Conservation (phyloP, 2,113 vertebrate genomes). For the Thymallus thymallus region DNA sequence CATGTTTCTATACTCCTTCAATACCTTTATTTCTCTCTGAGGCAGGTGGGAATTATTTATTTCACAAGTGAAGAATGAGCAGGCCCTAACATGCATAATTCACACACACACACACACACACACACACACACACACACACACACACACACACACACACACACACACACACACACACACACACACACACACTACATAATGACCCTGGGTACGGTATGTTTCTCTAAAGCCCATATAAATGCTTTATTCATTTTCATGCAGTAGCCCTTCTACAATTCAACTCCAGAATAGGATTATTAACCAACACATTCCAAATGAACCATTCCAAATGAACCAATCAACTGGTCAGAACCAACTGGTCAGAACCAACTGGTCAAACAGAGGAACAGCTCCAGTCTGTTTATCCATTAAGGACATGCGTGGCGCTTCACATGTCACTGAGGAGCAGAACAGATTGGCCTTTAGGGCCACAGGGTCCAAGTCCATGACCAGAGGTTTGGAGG, state of each 20-base stretch:
- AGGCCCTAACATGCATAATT: constrained; percentile 48
- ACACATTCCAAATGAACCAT: too few species aligned
- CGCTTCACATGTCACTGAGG: constrained; percentile 29
- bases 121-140: too few species aligned
- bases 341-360: constrained; percentile 28
- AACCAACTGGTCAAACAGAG: constrained; percentile 53
- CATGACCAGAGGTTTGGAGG: constrained; percentile 63
- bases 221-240: not conserved
- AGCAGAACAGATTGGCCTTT: constrained; percentile 68
- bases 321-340: constrained; percentile 7
- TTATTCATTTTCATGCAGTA: not conserved
- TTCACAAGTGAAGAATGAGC: constrained; percentile 67
- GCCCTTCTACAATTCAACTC: not conserved
- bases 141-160: too few species aligned
- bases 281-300: too few species aligned
- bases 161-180: too few species aligned
- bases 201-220: not conserved
- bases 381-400: constrained; percentile 40
- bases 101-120: too few species aligned
- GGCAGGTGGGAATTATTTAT: constrained; percentile 53
- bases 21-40: constrained; percentile 14
- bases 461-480: constrained; percentile 64
- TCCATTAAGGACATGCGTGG: constrained; percentile 61
- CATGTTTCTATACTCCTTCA: not conserved
- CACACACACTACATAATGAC: not conserved